phyloP scores from a whole-genome alignment of 2,888 invertebrate genomes.

The Harpalus rufipes region DNA sequence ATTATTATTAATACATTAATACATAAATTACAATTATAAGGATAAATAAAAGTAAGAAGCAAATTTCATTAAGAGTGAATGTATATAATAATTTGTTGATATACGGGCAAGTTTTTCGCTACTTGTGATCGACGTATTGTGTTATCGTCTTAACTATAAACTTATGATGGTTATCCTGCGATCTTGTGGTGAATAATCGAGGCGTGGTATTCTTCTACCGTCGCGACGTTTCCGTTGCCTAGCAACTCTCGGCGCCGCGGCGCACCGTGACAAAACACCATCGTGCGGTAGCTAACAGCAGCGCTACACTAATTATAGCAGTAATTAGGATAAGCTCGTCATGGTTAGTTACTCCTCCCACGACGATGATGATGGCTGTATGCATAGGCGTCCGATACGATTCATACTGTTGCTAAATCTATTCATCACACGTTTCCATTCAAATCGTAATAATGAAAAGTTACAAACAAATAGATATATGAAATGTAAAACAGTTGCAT shows the following conservation, averaged over 20 bases:
- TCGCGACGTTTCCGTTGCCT: slow-evolving; percentile 49
- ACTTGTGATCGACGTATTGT: not conserved
- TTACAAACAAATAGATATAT: no score
- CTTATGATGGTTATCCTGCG: not conserved
- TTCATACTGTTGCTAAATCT: not conserved
- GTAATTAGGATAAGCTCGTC: slow-evolving; percentile 77
- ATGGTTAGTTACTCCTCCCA: slow-evolving; percentile 74
- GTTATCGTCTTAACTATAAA: not conserved
- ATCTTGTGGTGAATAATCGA: not conserved
- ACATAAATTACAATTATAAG: no score
- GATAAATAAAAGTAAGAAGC: no score
- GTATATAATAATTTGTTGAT: no score
- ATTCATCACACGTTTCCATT: not conserved
- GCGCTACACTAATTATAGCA: slow-evolving; percentile 76
- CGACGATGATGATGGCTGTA: slow-evolving; percentile 31
- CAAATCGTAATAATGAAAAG: no score
- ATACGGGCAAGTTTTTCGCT: no score
- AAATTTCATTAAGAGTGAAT: no score
- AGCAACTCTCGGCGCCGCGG: slow-evolving; percentile 52
- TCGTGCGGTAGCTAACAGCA: slow-evolving; percentile 72
- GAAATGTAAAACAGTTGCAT: no score
- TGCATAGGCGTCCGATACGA: not conserved
- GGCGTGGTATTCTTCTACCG: not conserved
- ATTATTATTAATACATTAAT: no score
- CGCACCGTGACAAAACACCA: slow-evolving; percentile 74